Evolutionary conservation across 2,113 vertebrate species (phyloP), one percentile per base, ranked within the genome.

Genomic region (Steatornis caripensis): DNA sequence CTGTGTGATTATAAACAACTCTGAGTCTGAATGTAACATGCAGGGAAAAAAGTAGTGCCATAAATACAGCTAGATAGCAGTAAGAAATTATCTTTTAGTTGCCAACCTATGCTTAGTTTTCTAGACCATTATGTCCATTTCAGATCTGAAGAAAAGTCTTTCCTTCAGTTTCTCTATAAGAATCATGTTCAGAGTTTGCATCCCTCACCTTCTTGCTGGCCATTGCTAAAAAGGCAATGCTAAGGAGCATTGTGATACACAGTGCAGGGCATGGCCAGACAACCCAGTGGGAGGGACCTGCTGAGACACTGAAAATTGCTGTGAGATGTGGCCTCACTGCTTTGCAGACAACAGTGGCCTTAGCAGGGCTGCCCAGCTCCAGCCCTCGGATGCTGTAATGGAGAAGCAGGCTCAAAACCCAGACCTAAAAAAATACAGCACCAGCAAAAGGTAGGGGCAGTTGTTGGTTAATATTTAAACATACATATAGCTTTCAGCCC

Each of bases 341-440:
- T 76, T 32, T 14, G 10, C 58, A 71, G 34, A 30, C 29, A 55
- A 29, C 57, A 37, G 29, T 34, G 34, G 16, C 46, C 61, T 54
- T 39, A 18, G 39, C 4, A 55, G 39, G 34, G 17, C 54, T 13
- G 15, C 29, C 58, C 26, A 21, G 23, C 37, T 66, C 69, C 55
- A 75, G 22, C 14, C 37, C 22, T 37, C 2, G 0, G 8, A 19
- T 27, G 30, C 39, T 5, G 2, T 39, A 41, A 30, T 0, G 1
- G 15, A 92, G 66, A 62, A 86, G 15, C 18, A 43, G 29, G 23
- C 32, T 87, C 37, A 79, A 78, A 86, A 66, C 24, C 9, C 43
- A 41, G 22, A 75, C 20, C 34, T n/a, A 29, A 71, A 79, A 80
- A 0, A 10, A 27, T 0, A 1, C 0, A 76, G 15, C 29, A 68